Percentiles rank a stretch among this genome's conserved stretches.
phyloP scores from a whole-genome alignment of 2,888 invertebrate species.

The Drosophila percnosoma region DNA sequence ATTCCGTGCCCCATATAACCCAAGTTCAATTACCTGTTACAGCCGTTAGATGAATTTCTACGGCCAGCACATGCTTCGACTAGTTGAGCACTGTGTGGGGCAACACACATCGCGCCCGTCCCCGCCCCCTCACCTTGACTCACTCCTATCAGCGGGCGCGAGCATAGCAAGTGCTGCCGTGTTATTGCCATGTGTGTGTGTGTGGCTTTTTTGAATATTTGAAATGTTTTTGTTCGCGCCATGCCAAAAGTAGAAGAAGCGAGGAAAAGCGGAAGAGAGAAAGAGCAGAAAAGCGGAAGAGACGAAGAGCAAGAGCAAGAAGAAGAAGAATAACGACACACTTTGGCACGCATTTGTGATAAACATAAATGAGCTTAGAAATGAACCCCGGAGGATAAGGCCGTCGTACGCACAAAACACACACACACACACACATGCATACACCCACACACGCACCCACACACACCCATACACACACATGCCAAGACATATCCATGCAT shows the following conservation, averaged over 20 bases:
- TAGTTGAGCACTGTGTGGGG: slow-evolving; percentile 61
- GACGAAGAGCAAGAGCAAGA: background rate
- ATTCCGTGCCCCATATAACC: slow-evolving; percentile 78
- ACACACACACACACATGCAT: slow-evolving; percentile 4
- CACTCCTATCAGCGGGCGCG: slow-evolving; percentile 19
- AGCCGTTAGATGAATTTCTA: slow-evolving; percentile 85
- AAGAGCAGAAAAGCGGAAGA: too few relatives aligned
- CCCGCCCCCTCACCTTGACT: background rate
- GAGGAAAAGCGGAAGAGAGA: background rate
- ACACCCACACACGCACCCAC: slow-evolving; percentile 1
- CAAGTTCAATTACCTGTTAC: slow-evolving; percentile 84
- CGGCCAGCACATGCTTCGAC: slow-evolving; percentile 81
- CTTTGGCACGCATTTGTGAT: slow-evolving; percentile 85
- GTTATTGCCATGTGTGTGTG: slow-evolving; percentile 23
- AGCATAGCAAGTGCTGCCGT: slow-evolving; percentile 44
- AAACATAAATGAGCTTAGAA: slow-evolving; percentile 85
- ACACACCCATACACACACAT: background rate
- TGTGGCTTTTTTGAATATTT: slow-evolving; percentile 74
- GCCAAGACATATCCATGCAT: slow-evolving; percentile 41
- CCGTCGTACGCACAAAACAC: slow-evolving; percentile 38
- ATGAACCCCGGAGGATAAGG: slow-evolving; percentile 84
- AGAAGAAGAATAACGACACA: slow-evolving; percentile 76
- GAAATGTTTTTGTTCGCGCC: slow-evolving; percentile 79
- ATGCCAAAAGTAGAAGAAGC: slow-evolving; percentile 38
- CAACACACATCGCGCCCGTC: background rate